Evolutionary conservation across 1,140 invertebrate species (phyloP).

Genomic region (Solenopsis invicta): DNA sequence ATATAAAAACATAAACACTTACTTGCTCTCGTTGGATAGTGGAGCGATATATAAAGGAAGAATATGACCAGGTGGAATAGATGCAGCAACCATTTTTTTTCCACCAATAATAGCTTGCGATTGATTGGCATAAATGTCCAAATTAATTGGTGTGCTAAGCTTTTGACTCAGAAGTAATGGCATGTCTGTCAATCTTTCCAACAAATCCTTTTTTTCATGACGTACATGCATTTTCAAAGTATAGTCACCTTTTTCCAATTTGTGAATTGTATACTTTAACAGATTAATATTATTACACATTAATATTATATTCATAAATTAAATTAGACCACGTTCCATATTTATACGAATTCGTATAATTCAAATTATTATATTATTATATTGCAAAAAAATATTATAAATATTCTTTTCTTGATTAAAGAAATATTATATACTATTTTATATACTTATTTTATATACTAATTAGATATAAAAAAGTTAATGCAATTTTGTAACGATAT

Average conservation of each 20-base stretch:
- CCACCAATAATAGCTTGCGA: conserved; percentile 90
- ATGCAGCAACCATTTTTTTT: conserved; percentile 91
- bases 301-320: conserved; percentile 21
- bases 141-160: conserved; percentile 89
- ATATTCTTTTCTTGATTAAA: conserved; percentile 36
- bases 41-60: conserved; percentile 93
- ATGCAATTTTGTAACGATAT: neutral
- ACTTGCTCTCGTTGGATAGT: conserved; percentile 91
- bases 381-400: conserved; percentile 2
- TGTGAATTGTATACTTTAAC: conserved; percentile 92
- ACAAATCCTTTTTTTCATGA: conserved; percentile 94
- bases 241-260: conserved; percentile 99
- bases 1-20: conserved; percentile 77
- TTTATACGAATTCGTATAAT: neutral
- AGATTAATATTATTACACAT: conserved; percentile 62
- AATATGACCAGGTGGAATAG: conserved; percentile 89
- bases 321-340: neutral
- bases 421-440: neutral
- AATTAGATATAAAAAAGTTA: conserved; percentile 30
- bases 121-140: conserved; percentile 93
- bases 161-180: conserved; percentile 93
- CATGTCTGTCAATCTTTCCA: conserved; percentile 95
- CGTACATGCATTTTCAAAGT: conserved; percentile 94
- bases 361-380: conserved; percentile 1
- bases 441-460: conserved; percentile 13